phyloP scores from a whole-genome alignment of 2,113 vertebrate genomes.

The Pseudois nayaur region DNA sequence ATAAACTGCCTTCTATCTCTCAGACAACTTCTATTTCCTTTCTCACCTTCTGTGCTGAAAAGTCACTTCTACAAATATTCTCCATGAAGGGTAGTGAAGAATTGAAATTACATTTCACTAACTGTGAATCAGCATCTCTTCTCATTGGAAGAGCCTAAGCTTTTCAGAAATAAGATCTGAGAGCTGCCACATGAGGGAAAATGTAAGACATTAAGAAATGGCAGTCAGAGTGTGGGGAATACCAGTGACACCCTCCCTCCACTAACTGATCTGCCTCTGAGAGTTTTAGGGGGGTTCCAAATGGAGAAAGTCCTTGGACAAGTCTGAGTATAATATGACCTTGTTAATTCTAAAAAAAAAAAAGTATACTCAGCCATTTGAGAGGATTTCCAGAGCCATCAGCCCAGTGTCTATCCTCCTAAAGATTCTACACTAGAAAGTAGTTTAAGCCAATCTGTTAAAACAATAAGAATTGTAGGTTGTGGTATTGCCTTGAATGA shows the following conservation, averaged over 20 bases:
- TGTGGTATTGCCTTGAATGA: neutral
- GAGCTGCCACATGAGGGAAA: neutral
- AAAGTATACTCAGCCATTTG: neutral
- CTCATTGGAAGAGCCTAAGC: neutral
- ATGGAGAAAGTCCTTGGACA: neutral
- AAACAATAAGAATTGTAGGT: neutral
- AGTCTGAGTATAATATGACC: neutral
- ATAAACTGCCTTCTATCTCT: constrained; percentile 17
- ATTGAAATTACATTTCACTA: constrained; percentile 52
- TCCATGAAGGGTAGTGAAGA: neutral
- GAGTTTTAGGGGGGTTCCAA: neutral
- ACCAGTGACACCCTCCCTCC: neutral
- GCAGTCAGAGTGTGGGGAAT: neutral
- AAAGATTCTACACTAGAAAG: neutral
- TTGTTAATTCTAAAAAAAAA: neutral
- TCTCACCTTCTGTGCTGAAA: constrained; percentile 50
- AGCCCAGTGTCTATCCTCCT: neutral
- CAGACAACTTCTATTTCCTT: constrained; percentile 19
- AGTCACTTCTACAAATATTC: constrained; percentile 50
- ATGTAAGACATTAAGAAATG: neutral
- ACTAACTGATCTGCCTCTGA: neutral
- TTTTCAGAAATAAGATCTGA: neutral
- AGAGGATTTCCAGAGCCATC: neutral
- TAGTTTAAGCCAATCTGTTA: neutral
- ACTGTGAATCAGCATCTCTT: constrained; percentile 33